Evolutionary conservation across 2,888 invertebrate species (phyloP).

Genomic region (Asteroscopus sphinx): DNA sequence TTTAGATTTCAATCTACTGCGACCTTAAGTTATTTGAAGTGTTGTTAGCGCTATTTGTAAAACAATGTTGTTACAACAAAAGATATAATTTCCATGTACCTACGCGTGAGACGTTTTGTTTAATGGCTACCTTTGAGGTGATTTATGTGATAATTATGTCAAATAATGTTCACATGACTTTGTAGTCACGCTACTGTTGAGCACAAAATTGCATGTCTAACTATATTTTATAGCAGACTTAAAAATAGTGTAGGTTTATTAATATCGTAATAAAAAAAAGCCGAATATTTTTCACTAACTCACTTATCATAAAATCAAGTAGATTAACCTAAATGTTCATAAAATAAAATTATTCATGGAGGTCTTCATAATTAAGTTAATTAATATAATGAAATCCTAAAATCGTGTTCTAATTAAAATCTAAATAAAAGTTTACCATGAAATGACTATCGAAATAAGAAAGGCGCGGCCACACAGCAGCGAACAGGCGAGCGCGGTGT

Average conservation of each 20-base stretch:
- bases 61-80: constrained; percentile 74
- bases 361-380: constrained; percentile 34
- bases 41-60: constrained; percentile 77
- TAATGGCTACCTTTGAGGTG: constrained; percentile 51
- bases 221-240: constrained; percentile 10
- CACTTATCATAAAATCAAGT: constrained; percentile 1
- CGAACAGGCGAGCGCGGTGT: constrained; percentile 46
- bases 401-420: constrained; percentile 51
- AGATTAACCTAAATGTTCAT: constrained; percentile 21
- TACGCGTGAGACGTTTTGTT: constrained; percentile 65
- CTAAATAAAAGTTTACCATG: constrained; percentile 35
- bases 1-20: constrained; percentile 76
- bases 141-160: constrained; percentile 65
- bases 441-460: constrained; percentile 55
- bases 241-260: constrained; percentile 13
- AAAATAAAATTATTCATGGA: constrained; percentile 17
- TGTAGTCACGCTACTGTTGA: constrained; percentile 19
- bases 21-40: constrained; percentile 71
- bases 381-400: constrained; percentile 46
- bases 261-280: not conserved
- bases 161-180: constrained; percentile 58
- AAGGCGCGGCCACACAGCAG: constrained; percentile 68
- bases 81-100: constrained; percentile 64
- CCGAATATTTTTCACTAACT: not conserved
- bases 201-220: constrained; percentile 10